Percentiles rank a stretch among this genome's conserved stretches.
Evolutionary conservation across 2,797 vertebrate genomes (phyloP).

Genomic region (Gastrophryne carolinensis): DNA sequence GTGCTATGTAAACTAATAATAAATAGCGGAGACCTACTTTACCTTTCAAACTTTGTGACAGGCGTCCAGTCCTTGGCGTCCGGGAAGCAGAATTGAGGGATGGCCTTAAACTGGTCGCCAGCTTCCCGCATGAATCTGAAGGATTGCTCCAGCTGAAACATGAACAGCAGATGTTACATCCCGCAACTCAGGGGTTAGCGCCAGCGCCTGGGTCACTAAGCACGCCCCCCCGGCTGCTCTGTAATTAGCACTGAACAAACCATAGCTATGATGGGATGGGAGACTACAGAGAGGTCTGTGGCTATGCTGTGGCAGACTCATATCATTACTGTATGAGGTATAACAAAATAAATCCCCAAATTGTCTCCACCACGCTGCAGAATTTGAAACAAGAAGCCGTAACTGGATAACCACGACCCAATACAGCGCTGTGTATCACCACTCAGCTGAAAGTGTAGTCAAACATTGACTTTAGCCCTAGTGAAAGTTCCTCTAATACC

Average conservation of each 20-base stretch:
- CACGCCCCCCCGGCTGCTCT: neutral
- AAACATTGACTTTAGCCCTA: no score
- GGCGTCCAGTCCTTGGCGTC: constrained; percentile 97
- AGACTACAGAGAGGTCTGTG: neutral
- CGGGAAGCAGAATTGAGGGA: constrained; percentile 98
- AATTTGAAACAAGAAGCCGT: no score
- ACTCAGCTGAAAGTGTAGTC: no score
- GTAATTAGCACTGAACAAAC: neutral
- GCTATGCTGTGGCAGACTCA: no score
- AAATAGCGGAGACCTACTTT: no score
- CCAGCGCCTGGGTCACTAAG: neutral
- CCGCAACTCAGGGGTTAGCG: neutral
- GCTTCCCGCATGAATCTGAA: constrained; percentile 97
- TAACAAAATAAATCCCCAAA: no score
- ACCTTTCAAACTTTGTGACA: constrained; percentile 92
- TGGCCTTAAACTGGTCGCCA: constrained; percentile 94
- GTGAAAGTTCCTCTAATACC: no score
- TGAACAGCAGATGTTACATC: neutral
- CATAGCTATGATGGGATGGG: neutral
- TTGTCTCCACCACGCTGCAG: no score
- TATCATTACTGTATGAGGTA: no score
- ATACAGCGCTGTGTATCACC: no score
- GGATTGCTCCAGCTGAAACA: constrained; percentile 86
- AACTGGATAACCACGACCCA: no score
- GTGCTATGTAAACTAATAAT: no score